These are phyloP conservation scores for Tetraodon nigroviridis DNA, from an alignment of 2,113 vertebrate species.

Conservation along the genomic window DNA sequence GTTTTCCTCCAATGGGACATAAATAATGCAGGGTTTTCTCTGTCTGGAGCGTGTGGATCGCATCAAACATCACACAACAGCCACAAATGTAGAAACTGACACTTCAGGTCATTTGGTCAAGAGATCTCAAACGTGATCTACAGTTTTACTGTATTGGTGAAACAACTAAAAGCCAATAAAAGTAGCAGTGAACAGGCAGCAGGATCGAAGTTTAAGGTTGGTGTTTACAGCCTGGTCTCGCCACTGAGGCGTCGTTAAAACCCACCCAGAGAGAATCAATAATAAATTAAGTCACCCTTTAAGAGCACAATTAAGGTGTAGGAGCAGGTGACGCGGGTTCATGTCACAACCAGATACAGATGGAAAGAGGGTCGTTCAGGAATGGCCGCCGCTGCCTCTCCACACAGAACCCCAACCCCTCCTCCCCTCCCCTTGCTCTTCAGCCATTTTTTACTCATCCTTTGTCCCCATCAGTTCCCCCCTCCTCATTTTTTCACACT, in stretches of 20 bases:
- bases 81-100: too few species aligned
- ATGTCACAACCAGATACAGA: not conserved
- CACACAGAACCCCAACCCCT: conserved; percentile 7
- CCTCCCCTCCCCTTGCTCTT: not conserved
- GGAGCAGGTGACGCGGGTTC: not conserved
- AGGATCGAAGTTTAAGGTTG: not conserved
- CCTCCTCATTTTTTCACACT: conserved; percentile 1
- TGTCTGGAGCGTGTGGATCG: too few species aligned
- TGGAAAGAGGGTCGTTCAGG: not conserved
- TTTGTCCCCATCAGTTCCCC: not conserved
- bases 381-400: too few species aligned
- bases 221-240: too few species aligned
- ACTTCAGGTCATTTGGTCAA: too few species aligned
- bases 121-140: too few species aligned
- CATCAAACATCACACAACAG: too few species aligned
- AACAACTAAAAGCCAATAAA: too few species aligned
- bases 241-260: not conserved
- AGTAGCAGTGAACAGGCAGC: too few species aligned
- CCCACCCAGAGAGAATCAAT: not conserved
- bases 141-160: too few species aligned
- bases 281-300: not conserved
- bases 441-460: not conserved
- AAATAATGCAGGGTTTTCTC: too few species aligned
- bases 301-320: not conserved
- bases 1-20: too few species aligned